Evolutionary conservation across 2,797 vertebrate species (phyloP).

Genomic region (Nasua narica): DNA sequence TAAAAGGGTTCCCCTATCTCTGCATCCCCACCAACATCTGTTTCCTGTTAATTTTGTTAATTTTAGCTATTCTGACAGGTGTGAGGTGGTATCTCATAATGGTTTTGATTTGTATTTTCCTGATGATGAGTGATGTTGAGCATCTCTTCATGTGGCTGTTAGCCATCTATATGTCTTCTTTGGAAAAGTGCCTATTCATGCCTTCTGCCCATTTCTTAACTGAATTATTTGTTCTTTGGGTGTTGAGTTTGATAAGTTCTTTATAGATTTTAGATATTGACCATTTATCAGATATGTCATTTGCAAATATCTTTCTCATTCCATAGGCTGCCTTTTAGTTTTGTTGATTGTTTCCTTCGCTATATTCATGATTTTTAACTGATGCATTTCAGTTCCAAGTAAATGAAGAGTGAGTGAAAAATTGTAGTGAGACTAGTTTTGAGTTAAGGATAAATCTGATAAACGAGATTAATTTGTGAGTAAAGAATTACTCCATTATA

Average conservation of each 20-base stretch:
- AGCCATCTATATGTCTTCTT: not conserved
- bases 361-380: not conserved
- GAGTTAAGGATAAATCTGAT: not conserved
- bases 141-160: not conserved
- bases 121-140: not conserved
- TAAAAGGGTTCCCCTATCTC: not conserved
- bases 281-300: not conserved
- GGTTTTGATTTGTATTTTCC: not conserved
- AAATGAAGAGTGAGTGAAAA: slow-evolving; percentile 6
- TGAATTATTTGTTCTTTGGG: not conserved
- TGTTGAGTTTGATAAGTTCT: not conserved
- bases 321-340: not conserved
- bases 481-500: not conserved
- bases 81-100: not conserved
- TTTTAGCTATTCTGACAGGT: not conserved
- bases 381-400: not conserved
- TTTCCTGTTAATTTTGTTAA: not conserved
- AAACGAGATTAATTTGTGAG: not conserved
- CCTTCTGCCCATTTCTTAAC: not conserved
- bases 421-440: not conserved
- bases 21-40: not conserved
- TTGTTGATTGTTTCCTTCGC: not conserved
- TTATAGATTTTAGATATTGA: not conserved
- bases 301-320: not conserved
- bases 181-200: not conserved